Evolutionary conservation across 1,140 invertebrate genomes (phyloP).

Genomic region (Sinella curviseta): DNA sequence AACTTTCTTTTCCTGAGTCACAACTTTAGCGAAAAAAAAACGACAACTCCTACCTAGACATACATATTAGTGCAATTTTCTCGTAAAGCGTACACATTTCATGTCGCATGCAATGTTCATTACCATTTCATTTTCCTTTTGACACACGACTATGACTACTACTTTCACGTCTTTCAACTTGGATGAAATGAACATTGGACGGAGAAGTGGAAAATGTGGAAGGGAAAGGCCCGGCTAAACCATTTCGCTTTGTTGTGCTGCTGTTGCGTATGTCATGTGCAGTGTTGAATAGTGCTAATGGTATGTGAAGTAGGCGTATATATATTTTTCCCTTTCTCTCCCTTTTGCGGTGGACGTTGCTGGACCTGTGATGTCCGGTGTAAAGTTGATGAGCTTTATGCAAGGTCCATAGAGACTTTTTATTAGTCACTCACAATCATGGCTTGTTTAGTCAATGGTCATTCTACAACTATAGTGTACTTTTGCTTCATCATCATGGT

Average conservation of each 20-base stretch:
- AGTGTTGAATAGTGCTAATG: neutral
- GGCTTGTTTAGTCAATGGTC: neutral
- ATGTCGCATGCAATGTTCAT: neutral
- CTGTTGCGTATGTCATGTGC: neutral
- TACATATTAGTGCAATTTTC: neutral
- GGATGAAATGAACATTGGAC: neutral
- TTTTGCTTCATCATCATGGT: neutral
- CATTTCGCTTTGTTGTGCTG: no score
- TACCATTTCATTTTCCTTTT: neutral
- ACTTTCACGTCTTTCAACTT: neutral
- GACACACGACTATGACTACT: neutral
- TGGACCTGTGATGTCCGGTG: neutral
- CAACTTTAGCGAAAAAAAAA: neutral
- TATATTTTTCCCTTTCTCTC: neutral
- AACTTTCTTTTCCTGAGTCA: neutral
- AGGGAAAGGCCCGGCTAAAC: no score
- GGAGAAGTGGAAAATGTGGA: no score
- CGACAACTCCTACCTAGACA: neutral
- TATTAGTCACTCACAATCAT: neutral
- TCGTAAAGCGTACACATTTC: neutral
- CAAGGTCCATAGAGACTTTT: neutral
- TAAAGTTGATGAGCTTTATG: neutral
- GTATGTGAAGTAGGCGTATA: neutral
- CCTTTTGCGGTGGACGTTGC: no score
- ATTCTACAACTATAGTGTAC: neutral